Evolutionary conservation across 2,113 vertebrate genomes (phyloP).

Genomic region (Leucoraja erinaceus): DNA sequence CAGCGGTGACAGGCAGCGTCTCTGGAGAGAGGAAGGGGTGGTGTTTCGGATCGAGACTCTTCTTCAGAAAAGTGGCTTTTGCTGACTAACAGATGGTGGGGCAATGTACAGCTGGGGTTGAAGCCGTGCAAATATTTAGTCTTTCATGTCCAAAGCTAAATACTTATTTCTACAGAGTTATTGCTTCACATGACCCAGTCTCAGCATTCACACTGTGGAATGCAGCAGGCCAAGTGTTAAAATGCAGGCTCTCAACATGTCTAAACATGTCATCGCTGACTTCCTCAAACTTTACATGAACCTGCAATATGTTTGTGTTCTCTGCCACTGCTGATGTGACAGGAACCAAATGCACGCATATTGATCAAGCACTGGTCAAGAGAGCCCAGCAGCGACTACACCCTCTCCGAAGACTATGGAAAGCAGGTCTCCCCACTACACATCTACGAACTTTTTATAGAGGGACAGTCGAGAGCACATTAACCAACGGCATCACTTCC

Average conservation of each 20-base stretch:
- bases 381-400: no score
- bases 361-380: no score
- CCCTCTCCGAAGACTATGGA: no score
- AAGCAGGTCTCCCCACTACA: no score
- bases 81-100: not conserved
- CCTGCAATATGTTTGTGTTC: not conserved
- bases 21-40: no score
- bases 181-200: not conserved
- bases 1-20: no score
- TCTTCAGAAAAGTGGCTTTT: no score
- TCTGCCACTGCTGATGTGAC: not conserved
- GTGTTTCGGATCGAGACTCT: no score
- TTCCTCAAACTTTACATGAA: constrained; percentile 26
- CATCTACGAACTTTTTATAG: no score
- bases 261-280: constrained; percentile 26
- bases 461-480: no score
- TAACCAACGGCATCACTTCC: no score
- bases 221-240: constrained; percentile 19
- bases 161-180: constrained; percentile 11
- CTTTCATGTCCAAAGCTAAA: constrained; percentile 20
- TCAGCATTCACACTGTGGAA: not conserved
- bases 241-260: not conserved
- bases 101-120: not conserved
- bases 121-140: constrained; percentile 26
- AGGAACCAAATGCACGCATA: not conserved